Percentiles rank a stretch among this genome's conserved stretches.
These are phyloP conservation scores for Manacus vitellinus DNA, from an alignment of 2,113 vertebrate genomes.

Conservation along the genomic window DNA sequence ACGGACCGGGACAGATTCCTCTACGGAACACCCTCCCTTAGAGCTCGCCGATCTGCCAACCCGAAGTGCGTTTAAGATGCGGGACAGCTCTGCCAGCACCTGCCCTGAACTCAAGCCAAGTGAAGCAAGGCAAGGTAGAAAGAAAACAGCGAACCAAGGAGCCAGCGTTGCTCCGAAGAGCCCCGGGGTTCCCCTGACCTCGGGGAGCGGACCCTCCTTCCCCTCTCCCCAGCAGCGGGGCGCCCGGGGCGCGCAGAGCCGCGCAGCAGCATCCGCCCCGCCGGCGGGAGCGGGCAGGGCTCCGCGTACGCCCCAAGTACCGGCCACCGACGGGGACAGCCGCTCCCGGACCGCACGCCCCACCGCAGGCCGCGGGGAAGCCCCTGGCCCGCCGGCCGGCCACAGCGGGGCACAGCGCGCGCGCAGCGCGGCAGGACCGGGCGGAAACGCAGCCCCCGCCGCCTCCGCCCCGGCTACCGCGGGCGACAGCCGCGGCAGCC, in stretches of 20 bases:
- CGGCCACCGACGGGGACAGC: background rate
- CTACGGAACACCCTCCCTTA: background rate
- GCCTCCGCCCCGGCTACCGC: background rate
- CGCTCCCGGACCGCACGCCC: background rate
- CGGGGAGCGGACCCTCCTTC: background rate
- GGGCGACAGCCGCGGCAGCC: background rate
- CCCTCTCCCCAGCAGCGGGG: background rate
- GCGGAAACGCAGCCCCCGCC: too few species aligned
- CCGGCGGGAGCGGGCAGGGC: background rate
- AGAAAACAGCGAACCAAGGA: background rate
- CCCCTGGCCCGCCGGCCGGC: background rate
- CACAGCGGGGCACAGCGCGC: background rate
- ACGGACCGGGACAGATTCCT: background rate
- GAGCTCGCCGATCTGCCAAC: background rate
- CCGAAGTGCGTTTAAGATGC: accelerated
- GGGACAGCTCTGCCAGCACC: background rate
- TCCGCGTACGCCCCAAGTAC: background rate
- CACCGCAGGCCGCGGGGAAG: background rate
- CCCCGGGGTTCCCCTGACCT: accelerated
- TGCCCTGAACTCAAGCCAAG: background rate
- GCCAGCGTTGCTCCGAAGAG: background rate
- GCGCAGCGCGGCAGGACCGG: background rate
- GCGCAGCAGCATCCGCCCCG: background rate
- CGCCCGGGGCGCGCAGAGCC: background rate
- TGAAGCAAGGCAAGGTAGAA: accelerated